Evolutionary conservation across 2,888 invertebrate species (phyloP), one percentile per base, ranked within the genome.

Genomic region (Metopia argyrocephala): DNA sequence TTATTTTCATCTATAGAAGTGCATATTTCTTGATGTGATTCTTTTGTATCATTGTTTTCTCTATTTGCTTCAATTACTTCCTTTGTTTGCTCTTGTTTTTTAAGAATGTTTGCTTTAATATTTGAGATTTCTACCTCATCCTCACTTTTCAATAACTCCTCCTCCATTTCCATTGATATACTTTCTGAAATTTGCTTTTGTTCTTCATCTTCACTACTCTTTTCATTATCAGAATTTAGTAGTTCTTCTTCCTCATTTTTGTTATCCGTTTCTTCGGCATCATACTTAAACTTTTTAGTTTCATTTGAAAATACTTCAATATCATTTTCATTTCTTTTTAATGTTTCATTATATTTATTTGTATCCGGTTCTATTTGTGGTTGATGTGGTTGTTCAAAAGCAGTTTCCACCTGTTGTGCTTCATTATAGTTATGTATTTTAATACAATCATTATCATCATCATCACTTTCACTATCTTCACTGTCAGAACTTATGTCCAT

Each of bases 111-210:
- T 20, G 12, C 12, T 45, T 61, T 38, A 45, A 20, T 5, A 21
- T 18, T n/a, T 45, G 27, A 1, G 50, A 46, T 21, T 3, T 78
- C 78, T 0, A 78, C 69, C 6, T 83, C 78, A 28, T 78, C 74
- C 18, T 76, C 78, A 52, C 73, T 83, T 62, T 79, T 82, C 5
- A 84, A 71, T 54, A 84, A 54, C 38, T 84, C 84, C 15, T 82
- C 81, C 73, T 84, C 85, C 62, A 79, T 78, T 45, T 84, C 84
- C 46, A 73, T 61, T 18, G 82, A 74, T 6, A 82, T 74, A 9
- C 7, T 27, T 54, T 56, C 23, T 6, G 38, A 18, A 9, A 12
- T 31, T 27, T 56, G 65, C 1, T 21, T 46, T 31, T 50, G 2
- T 6, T n/a, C 48, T 18, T 23, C 59, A 45, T 9, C 52, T n/a